These are phyloP conservation scores for Nycticorax nycticorax DNA, from an alignment of 2,113 vertebrate genomes.

Conservation along the genomic window DNA sequence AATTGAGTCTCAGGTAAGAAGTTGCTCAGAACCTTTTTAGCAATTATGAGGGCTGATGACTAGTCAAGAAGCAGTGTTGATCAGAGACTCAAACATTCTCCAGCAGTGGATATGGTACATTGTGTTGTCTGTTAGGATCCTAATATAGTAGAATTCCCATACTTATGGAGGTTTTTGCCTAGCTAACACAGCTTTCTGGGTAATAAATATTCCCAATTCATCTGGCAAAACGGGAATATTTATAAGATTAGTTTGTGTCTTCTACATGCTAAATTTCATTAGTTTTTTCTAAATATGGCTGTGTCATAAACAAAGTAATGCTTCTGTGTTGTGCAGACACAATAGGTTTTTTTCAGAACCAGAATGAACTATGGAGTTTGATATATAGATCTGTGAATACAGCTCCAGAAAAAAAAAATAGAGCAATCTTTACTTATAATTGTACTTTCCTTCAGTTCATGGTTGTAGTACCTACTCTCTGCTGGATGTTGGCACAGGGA, in stretches of 20 bases:
- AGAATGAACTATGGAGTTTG: neutral
- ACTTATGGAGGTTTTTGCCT: neutral
- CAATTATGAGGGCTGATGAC: neutral
- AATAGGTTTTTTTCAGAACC: neutral
- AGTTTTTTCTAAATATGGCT: neutral
- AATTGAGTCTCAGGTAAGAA: neutral
- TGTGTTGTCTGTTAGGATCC: neutral
- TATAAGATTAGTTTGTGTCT: neutral
- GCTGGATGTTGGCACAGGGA: neutral
- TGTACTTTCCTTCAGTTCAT: neutral
- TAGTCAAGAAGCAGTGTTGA: neutral
- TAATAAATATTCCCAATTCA: neutral
- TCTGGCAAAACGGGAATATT: neutral
- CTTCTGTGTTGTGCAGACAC: neutral
- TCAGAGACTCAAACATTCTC: neutral
- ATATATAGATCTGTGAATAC: neutral
- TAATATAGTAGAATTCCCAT: neutral
- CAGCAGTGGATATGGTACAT: neutral
- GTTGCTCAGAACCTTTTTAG: neutral
- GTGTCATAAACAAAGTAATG: neutral
- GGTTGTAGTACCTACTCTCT: neutral
- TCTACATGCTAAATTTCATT: neutral
- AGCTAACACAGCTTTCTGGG: neutral
- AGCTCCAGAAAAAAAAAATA: neutral
- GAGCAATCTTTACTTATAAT: neutral